phyloP scores from a whole-genome alignment of 2,888 invertebrate genomes.

The Halocaridina rubra region DNA sequence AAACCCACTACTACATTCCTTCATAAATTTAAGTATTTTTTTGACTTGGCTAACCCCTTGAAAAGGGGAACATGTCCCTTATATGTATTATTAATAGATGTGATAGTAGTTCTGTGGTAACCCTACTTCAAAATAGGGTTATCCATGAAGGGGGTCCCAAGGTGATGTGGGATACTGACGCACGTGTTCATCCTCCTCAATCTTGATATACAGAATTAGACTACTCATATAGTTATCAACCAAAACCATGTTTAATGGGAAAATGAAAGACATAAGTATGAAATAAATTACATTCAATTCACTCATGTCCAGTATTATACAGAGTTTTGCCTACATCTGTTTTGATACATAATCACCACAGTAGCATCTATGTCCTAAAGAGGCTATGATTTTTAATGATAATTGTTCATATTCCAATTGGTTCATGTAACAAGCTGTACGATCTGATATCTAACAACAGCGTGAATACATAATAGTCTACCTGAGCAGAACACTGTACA shows the following conservation, averaged over 20 bases:
- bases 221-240: neutral
- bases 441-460: constrained; percentile 16
- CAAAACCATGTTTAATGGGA: neutral
- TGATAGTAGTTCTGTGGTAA: neutral
- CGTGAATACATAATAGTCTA: constrained; percentile 28
- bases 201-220: neutral
- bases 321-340: constrained; percentile 31
- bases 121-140: no score
- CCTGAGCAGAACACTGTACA: constrained; percentile 49
- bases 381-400: constrained; percentile 17
- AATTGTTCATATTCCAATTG: constrained; percentile 5
- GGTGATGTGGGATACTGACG: no score
- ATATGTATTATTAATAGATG: neutral
- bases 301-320: constrained; percentile 47
- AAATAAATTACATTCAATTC: constrained; percentile 45
- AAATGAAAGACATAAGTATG: neutral
- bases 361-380: constrained; percentile 16
- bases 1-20: no score
- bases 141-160: no score
- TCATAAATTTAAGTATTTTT: no score
- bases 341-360: constrained; percentile 39
- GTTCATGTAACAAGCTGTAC: neutral
- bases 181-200: no score
- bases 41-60: no score
- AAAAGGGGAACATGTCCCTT: neutral